Conservation (phyloP, 2,797 vertebrate species). For the Aythya fuligula region DNA sequence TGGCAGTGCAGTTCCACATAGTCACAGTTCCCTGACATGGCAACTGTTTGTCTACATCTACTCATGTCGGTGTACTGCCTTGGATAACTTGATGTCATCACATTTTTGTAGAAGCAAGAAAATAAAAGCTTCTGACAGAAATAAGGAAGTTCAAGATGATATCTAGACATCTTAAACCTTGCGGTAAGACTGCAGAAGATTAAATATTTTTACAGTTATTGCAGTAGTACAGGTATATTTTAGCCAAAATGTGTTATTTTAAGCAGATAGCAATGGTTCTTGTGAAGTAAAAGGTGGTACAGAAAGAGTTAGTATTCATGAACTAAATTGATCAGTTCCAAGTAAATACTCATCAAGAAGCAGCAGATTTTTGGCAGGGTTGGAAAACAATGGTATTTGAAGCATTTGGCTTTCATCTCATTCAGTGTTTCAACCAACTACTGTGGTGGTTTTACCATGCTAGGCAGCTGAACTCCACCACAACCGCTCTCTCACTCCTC, state of each 20-base stretch:
- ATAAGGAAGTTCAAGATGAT: not conserved
- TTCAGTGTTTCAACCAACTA: not conserved
- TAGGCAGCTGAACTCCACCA: too few relatives aligned
- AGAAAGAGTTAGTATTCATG: not conserved
- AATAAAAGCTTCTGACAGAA: not conserved
- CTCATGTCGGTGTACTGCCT: fast-evolving
- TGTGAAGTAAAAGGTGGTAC: not conserved
- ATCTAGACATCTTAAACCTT: not conserved
- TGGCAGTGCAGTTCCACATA: not conserved
- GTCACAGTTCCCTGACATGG: not conserved
- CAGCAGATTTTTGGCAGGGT: not conserved
- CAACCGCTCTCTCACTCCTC: too few relatives aligned
- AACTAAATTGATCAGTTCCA: not conserved
- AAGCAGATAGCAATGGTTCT: not conserved
- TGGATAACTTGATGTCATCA: not conserved
- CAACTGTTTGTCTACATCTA: not conserved
- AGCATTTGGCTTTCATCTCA: not conserved
- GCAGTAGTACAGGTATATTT: not conserved
- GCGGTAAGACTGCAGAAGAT: not conserved
- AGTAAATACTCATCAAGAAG: not conserved
- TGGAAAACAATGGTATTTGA: not conserved
- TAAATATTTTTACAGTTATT: not conserved
- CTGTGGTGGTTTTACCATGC: too few relatives aligned
- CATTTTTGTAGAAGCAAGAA: not conserved
- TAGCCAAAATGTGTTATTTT: not conserved